Evolutionary conservation across 2,113 vertebrate species (phyloP).

Genomic region (Aix galericulata): DNA sequence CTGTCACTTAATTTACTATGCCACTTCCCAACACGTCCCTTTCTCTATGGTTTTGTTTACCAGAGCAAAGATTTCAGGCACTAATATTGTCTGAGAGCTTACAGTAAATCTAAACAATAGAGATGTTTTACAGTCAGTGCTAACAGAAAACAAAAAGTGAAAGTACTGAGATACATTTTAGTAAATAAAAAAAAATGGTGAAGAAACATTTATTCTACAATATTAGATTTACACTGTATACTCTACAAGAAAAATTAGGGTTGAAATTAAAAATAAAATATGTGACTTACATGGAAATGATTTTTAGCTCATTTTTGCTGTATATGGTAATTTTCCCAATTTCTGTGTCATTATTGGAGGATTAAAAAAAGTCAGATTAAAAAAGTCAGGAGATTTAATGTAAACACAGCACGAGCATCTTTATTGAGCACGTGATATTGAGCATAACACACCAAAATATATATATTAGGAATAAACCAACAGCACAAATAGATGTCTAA

Average conservation of each 20-base stretch:
- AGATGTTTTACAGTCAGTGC: conserved; percentile 66
- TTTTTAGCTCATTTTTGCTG: background rate
- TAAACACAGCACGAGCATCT: background rate
- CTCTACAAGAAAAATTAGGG: background rate
- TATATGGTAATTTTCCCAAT: background rate
- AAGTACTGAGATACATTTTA: background rate
- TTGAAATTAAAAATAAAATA: background rate
- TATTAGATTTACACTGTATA: background rate
- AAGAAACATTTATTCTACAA: background rate
- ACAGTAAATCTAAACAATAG: conserved; percentile 68
- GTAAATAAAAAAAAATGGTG: background rate
- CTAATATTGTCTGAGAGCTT: conserved; percentile 62
- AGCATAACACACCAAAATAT: background rate
- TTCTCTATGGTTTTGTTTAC: conserved; percentile 67
- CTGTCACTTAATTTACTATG: conserved; percentile 53
- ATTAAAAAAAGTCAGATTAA: background rate
- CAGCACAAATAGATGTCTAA: background rate
- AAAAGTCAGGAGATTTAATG: background rate
- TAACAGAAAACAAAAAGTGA: background rate
- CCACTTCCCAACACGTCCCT: conserved; percentile 63
- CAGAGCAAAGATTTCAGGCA: conserved; percentile 49
- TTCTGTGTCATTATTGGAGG: background rate
- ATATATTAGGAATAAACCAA: background rate
- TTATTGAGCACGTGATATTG: background rate
- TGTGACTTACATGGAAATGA: background rate